phyloP scores from a whole-genome alignment of 2,888 invertebrate species.

The Eremobia ochroleuca region DNA sequence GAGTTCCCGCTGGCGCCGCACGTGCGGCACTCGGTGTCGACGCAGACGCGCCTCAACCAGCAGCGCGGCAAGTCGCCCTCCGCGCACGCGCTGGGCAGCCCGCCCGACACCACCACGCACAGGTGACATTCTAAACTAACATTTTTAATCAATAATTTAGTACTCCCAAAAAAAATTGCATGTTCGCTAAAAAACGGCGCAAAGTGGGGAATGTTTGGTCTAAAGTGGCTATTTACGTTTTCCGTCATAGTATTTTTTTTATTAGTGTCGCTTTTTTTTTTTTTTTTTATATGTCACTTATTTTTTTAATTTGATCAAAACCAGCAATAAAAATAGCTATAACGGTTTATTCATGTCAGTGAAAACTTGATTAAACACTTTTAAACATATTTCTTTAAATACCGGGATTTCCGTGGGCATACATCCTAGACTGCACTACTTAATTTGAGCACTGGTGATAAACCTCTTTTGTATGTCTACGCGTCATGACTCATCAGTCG shows the following conservation, averaged over 20 bases:
- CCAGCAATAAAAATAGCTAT: background rate
- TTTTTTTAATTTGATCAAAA: background rate
- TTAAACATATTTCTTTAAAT: no score
- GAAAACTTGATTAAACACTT: no score
- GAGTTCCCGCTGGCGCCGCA: constrained; percentile 70
- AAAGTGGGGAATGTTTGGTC: no score
- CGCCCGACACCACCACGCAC: constrained; percentile 96
- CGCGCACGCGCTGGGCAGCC: constrained; percentile 81
- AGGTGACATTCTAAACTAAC: constrained; percentile 80
- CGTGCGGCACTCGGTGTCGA: constrained; percentile 93
- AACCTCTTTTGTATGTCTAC: background rate
- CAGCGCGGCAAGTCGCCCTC: constrained; percentile 76
- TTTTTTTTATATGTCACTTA: no score
- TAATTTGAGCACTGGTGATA: background rate
- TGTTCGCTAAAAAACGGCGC: background rate
- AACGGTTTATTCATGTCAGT: background rate
- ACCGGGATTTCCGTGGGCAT: background rate
- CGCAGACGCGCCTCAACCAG: constrained; percentile 91
- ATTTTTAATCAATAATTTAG: background rate
- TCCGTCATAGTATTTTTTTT: background rate
- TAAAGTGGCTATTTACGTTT: background rate
- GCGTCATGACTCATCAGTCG: background rate
- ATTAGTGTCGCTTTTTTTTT: background rate
- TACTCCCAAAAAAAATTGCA: background rate
- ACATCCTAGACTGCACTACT: background rate